A percentile compares a stretch with the other conserved stretches of the same genome.
Conservation (phyloP, 2,113 vertebrate species). For the Lipophrys pholis region DNA sequence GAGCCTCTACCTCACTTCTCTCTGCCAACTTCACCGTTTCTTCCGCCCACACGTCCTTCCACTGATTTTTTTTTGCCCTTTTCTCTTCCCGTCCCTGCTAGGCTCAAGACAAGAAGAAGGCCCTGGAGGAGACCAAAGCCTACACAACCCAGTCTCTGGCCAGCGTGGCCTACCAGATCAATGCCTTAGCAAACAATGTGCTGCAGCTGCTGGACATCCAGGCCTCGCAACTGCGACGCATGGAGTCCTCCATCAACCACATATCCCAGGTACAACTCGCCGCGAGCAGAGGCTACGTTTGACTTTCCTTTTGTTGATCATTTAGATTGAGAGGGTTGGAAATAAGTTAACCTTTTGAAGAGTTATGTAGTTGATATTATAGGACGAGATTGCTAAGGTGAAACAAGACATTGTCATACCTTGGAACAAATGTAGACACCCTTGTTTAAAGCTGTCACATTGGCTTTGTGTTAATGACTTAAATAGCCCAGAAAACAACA, state of each 20-base stretch:
- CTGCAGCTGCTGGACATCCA: slow-evolving; percentile 98
- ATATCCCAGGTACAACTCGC: slow-evolving; percentile 82
- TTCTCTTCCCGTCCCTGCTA: slow-evolving; percentile 66
- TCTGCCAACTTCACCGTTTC: slow-evolving; percentile 33
- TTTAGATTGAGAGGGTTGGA: too few species aligned
- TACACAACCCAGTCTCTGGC: slow-evolving; percentile 99
- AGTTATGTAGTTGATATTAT: too few species aligned
- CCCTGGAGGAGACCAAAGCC: slow-evolving; percentile 99
- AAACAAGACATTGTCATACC: too few species aligned
- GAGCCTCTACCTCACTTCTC: slow-evolving; percentile 12
- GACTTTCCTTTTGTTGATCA: too few species aligned
- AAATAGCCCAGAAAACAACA: too few species aligned
- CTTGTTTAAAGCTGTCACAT: too few species aligned
- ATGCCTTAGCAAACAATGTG: slow-evolving; percentile 99
- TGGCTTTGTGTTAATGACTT: too few species aligned
- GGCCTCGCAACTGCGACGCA: slow-evolving; percentile 96
- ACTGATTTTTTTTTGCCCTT: slow-evolving; percentile 24
- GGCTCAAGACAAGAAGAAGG: slow-evolving; percentile 99
- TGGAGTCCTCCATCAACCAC: slow-evolving; percentile 98
- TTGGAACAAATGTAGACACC: too few species aligned
- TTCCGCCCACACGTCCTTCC: slow-evolving; percentile 28
- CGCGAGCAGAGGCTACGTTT: too few species aligned
- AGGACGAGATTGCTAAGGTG: too few species aligned
- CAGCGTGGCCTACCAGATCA: slow-evolving; percentile 99
- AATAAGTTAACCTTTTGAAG: too few species aligned